Conservation (phyloP, 2,113 vertebrate species). For the Emydocephalus ijimae region DNA sequence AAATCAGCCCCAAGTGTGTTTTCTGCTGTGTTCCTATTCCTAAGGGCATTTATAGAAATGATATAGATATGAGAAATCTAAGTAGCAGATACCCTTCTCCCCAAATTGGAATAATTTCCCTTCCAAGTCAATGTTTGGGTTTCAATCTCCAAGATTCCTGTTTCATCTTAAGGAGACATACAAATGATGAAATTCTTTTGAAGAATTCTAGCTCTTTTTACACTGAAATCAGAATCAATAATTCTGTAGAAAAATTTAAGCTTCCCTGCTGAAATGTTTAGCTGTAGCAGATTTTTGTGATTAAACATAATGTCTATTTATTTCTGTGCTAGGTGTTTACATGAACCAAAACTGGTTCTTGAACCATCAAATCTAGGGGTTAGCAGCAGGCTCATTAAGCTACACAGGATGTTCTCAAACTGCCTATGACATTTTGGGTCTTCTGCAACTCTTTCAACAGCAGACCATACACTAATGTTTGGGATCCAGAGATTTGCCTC, state of each 20-base stretch:
- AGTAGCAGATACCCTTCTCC: not conserved
- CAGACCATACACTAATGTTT: not conserved
- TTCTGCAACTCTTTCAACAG: not conserved
- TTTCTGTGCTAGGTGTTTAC: not conserved
- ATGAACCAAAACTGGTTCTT: not conserved
- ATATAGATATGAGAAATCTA: not conserved
- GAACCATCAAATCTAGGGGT: not conserved
- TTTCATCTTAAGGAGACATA: not conserved
- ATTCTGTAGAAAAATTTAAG: slow-evolving; percentile 19
- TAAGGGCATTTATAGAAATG: not conserved
- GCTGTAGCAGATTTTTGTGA: not conserved
- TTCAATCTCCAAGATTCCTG: not conserved
- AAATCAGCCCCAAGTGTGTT: not conserved
- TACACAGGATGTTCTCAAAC: not conserved
- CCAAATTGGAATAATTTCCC: not conserved
- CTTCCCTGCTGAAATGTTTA: not conserved
- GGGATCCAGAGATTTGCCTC: not conserved
- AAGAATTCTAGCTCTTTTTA: not conserved
- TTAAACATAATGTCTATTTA: not conserved
- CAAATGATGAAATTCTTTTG: not conserved
- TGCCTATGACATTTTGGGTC: not conserved
- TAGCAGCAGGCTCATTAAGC: not conserved
- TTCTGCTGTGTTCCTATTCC: not conserved
- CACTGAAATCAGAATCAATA: not conserved
- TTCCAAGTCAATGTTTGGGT: fast-evolving